phyloP scores from a whole-genome alignment of 2,797 vertebrate species.

The Spea hammondii region DNA sequence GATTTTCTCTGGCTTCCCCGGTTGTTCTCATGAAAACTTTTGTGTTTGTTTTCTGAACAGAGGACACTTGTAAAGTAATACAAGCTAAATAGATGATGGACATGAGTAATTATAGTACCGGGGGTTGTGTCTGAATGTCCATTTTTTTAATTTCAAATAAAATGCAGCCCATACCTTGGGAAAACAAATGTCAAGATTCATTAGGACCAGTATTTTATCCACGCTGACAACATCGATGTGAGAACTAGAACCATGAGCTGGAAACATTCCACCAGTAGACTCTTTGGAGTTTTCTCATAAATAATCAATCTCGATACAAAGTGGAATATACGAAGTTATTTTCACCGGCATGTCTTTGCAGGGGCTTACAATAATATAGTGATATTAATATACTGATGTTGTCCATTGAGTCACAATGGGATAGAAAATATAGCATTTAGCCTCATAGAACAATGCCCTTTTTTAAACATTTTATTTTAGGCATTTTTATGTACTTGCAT shows the following conservation, averaged over 20 bases:
- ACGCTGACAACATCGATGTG: constrained; percentile 70
- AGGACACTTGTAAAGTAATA: neutral
- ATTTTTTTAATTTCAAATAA: constrained; percentile 56
- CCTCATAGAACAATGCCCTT: constrained; percentile 66
- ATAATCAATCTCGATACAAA: constrained; percentile 63
- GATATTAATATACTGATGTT: constrained; percentile 47
- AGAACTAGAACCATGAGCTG: constrained; percentile 62
- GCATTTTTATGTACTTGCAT: constrained; percentile 75
- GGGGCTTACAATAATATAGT: constrained; percentile 60
- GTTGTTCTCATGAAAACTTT: neutral
- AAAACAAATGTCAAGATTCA: constrained; percentile 66
- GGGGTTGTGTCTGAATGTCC: constrained; percentile 50
- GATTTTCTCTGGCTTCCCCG: neutral
- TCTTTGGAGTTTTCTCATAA: constrained; percentile 67
- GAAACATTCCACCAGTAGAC: constrained; percentile 64
- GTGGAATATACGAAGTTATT: constrained; percentile 67
- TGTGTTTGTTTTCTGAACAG: neutral
- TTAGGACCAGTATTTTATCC: constrained; percentile 68
- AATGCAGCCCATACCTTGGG: constrained; percentile 57
- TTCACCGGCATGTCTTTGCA: constrained; percentile 66
- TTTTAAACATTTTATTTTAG: neutral
- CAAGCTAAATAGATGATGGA: neutral
- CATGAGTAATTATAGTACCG: constrained; percentile 21
- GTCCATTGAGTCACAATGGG: constrained; percentile 71
- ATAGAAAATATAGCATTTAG: constrained; percentile 71